Conservation (phyloP, 2,797 vertebrate species). For the Cyprinodon diabolis region DNA sequence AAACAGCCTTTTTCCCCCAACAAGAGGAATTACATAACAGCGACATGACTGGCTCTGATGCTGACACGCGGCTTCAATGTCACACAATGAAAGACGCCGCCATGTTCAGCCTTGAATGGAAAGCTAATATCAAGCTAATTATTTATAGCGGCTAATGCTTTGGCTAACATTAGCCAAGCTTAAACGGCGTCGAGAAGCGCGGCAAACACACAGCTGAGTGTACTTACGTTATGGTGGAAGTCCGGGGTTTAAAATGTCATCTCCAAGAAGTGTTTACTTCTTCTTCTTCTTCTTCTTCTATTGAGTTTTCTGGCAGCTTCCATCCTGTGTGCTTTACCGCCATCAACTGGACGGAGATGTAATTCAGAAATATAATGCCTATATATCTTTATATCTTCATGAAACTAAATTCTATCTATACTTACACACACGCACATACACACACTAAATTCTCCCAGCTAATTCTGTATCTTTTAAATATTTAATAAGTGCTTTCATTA, state of each 20-base stretch:
- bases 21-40: constrained; percentile 30
- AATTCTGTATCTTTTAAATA: too few species aligned
- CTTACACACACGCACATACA: too few species aligned
- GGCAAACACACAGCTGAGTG: too few species aligned
- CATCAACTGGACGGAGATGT: too few species aligned
- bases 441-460: too few species aligned
- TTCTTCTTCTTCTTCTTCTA: too few species aligned
- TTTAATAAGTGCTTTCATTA: too few species aligned
- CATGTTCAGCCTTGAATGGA: constrained; percentile 22
- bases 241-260: constrained; percentile 48
- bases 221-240: constrained; percentile 48
- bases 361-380: too few species aligned
- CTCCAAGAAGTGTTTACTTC: constrained; percentile 13
- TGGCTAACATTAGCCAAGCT: constrained; percentile 5
- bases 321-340: too few species aligned
- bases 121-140: constrained; percentile 27
- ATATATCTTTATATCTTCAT: too few species aligned
- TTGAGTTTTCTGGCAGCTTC: too few species aligned
- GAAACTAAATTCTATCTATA: too few species aligned
- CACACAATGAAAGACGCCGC: constrained; percentile 38
- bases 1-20: background rate
- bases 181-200: background rate
- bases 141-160: background rate
- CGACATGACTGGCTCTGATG: constrained; percentile 12
- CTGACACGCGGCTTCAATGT: constrained; percentile 47